Evolutionary conservation across 1,140 invertebrate species (phyloP).

Genomic region (Drosophila ironensis): DNA sequence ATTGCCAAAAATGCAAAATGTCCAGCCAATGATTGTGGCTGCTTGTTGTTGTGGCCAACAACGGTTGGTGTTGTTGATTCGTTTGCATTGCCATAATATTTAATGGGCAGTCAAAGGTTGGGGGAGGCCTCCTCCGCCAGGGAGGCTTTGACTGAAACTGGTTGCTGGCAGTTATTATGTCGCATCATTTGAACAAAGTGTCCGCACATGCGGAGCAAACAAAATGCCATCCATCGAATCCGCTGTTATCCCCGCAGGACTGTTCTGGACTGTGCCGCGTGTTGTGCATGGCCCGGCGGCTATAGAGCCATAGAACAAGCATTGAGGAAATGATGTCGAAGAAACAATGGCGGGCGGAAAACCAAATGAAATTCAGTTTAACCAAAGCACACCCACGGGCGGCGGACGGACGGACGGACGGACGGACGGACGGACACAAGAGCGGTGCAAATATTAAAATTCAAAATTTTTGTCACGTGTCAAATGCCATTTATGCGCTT

Average conservation of each 20-base stretch:
- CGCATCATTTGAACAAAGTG: conserved; percentile 69
- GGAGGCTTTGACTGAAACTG: no score
- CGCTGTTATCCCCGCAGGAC: no score
- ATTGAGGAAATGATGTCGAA: conserved; percentile 13
- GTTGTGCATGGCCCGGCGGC: no score
- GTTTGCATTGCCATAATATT: conserved; percentile 69
- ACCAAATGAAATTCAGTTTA: conserved; percentile 72
- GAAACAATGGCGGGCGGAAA: conserved; percentile 51
- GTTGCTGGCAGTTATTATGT: conserved; percentile 53
- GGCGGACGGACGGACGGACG: background rate
- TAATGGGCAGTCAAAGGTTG: conserved; percentile 48
- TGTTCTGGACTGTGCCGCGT: background rate
- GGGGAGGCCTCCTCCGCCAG: no score
- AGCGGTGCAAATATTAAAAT: conserved; percentile 70
- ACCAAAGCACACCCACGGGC: conserved; percentile 6
- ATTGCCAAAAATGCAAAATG: conserved; percentile 50
- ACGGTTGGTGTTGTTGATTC: conserved; percentile 27
- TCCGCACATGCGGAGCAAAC: conserved; percentile 52
- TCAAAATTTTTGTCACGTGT: conserved; percentile 75
- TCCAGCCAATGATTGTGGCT: conserved; percentile 25
- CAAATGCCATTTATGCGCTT: conserved; percentile 77
- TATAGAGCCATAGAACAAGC: conserved; percentile 21
- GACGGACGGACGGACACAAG: conserved; percentile 1
- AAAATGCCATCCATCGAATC: conserved; percentile 46
- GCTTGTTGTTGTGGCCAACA: background rate